These are phyloP conservation scores for Microtus montanus DNA, from an alignment of 2,113 vertebrate species.

Conservation along the genomic window DNA sequence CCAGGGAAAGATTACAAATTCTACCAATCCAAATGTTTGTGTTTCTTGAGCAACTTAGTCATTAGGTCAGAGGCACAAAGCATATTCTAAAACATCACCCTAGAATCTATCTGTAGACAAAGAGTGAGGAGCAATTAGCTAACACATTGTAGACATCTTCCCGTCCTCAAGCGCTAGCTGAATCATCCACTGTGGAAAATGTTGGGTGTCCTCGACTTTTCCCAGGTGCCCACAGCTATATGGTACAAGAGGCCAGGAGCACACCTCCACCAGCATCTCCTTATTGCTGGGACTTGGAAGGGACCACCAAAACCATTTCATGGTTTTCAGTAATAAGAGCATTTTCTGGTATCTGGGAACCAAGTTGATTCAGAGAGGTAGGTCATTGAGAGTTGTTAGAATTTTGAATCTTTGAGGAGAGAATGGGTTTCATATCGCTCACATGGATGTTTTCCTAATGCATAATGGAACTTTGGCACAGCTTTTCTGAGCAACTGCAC, in stretches of 20 bases:
- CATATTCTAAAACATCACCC: conserved; percentile 35
- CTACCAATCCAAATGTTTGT: conserved; percentile 65
- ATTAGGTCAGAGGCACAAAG: conserved; percentile 39
- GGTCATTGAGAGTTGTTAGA: not conserved
- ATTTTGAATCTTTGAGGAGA: not conserved
- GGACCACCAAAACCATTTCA: not conserved
- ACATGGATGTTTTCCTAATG: not conserved
- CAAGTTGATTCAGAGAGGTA: not conserved
- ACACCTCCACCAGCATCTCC: not conserved
- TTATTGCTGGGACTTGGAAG: not conserved
- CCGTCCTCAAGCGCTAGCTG: not conserved
- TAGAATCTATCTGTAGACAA: conserved; percentile 62
- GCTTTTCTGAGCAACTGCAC: not conserved
- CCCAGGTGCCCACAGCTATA: not conserved
- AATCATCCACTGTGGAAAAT: not conserved
- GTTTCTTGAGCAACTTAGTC: conserved; percentile 71
- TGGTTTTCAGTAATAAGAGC: not conserved
- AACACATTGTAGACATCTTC: not conserved
- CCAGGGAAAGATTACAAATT: conserved; percentile 76
- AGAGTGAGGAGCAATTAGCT: conserved; percentile 13
- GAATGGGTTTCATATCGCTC: rapidly evolving
- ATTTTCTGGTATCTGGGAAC: no score
- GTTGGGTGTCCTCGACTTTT: not conserved
- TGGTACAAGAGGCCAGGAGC: not conserved
- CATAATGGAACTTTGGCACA: not conserved